These are phyloP conservation scores for Xiphorhynchus elegans DNA, from an alignment of 2,113 vertebrate species.

Conservation along the genomic window DNA sequence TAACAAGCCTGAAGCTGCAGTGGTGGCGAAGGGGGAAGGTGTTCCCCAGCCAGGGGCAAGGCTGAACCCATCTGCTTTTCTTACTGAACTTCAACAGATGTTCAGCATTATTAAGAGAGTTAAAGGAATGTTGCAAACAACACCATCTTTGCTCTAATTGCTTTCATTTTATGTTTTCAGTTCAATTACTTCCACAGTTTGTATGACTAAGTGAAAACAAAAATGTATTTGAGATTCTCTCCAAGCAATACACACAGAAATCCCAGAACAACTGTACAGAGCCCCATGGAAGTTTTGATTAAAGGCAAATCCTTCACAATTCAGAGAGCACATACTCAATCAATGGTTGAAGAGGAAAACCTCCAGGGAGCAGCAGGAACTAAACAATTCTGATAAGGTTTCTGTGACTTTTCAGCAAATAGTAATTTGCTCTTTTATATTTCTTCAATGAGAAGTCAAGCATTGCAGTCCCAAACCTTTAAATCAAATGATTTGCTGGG, in stretches of 20 bases:
- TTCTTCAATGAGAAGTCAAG: conserved; percentile 60
- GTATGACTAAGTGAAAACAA: background rate
- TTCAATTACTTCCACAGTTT: conserved; percentile 23
- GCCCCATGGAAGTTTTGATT: conserved; percentile 51
- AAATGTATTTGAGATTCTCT: background rate
- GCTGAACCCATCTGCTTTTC: background rate
- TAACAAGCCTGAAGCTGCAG: background rate
- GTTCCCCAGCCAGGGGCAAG: background rate
- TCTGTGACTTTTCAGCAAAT: conserved; percentile 55
- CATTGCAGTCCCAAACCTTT: conserved; percentile 50
- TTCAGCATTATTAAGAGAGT: background rate
- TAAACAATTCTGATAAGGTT: conserved; percentile 62
- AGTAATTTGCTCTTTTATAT: conserved; percentile 64
- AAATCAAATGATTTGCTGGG: conserved; percentile 65
- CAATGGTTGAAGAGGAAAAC: conserved; percentile 34
- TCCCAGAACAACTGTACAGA: background rate
- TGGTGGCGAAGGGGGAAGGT: background rate
- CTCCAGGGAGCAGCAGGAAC: conserved; percentile 54
- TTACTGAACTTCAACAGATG: background rate
- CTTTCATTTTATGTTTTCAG: conserved; percentile 3
- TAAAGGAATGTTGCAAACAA: background rate
- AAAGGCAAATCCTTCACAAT: conserved; percentile 66
- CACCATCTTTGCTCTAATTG: background rate
- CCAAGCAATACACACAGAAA: background rate
- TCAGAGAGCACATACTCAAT: conserved; percentile 56